A percentile compares a stretch with the other conserved stretches of the same genome.
Conservation (phyloP, 2,888 invertebrate genomes). For the Macaria liturata region DNA sequence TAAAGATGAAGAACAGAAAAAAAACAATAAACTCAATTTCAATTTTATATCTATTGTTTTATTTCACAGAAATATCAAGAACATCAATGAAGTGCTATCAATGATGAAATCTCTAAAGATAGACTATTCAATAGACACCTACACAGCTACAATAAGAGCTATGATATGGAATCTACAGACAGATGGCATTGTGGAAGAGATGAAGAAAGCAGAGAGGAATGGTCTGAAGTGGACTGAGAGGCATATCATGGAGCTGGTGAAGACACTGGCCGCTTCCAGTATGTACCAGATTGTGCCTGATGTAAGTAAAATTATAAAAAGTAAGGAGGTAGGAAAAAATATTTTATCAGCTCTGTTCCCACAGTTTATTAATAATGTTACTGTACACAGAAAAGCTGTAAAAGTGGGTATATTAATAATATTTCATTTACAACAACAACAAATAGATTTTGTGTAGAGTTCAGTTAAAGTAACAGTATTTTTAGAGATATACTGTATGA, state of each 20-base stretch:
- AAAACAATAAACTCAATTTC: too few relatives aligned
- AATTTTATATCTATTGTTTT: not conserved
- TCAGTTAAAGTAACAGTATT: too few relatives aligned
- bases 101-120: slow-evolving; percentile 84
- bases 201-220: slow-evolving; percentile 51
- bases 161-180: slow-evolving; percentile 73
- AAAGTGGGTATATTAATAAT: too few relatives aligned
- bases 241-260: slow-evolving; percentile 78
- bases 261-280: slow-evolving; percentile 56
- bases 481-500: too few relatives aligned
- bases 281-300: slow-evolving; percentile 54
- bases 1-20: too few relatives aligned
- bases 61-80: slow-evolving; percentile 55
- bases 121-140: slow-evolving; percentile 70
- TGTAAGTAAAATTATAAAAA: slow-evolving; percentile 39
- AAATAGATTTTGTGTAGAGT: too few relatives aligned
- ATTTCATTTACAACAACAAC: too few relatives aligned
- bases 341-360: too few relatives aligned
- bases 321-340: too few relatives aligned
- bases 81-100: slow-evolving; percentile 74
- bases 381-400: too few relatives aligned
- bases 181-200: slow-evolving; percentile 55
- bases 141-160: slow-evolving; percentile 74
- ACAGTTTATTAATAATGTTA: too few relatives aligned
- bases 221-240: slow-evolving; percentile 61